Evolutionary conservation across 2,113 vertebrate species (phyloP), one percentile per base, ranked within the genome.

Genomic region (pig (Sus scrofa)): DNA sequence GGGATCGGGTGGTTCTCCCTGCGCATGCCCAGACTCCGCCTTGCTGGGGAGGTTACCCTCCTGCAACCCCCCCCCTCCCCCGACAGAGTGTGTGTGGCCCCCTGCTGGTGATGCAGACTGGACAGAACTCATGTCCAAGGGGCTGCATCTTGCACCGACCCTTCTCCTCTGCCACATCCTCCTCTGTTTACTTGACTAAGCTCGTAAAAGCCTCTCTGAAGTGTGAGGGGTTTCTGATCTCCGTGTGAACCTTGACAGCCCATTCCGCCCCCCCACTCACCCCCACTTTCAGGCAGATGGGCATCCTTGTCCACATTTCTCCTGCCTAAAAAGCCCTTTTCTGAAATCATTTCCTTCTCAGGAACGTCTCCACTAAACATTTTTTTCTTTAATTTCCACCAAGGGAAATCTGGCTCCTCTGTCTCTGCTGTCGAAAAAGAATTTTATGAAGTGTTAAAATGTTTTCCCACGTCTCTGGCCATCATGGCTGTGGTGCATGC

Each of bases 391-490:
- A 16, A 97, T 96, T 93, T 93, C 93, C 30, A 18, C 78, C 93
- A 56, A 87, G 97, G 97, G 94, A 97, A 97, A 97, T 98, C 94
- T 97, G 94, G 77, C 96, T 97, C 68, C 94, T 54, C 0, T 95
- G 79, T 96, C 91, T 92, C 71, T 95, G 71, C 92, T 95, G 60
- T 97, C 12, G 22, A 93, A 83, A 96, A 96, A 90, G 77, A 96
- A 75, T 95, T 97, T 98, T 97, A 96, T 96, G 97, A 96, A 86
- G 78, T 97, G 95, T 96, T 96, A 96, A 89, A 89, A 92, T 86
- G 88, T 84, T 96, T 97, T 67, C 86, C 77, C 19, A 12, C 30
- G 86, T 90, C 88, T 91, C 77, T 32, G 63, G 92, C 67, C 75
- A 7, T 89, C 97, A 75, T 79, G 34, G 11, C 79, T 67, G 1